A percentile compares a stretch with the other conserved stretches of the same genome.
phyloP scores from a whole-genome alignment of 2,888 invertebrate genomes.

The Drosophila picticornis region DNA sequence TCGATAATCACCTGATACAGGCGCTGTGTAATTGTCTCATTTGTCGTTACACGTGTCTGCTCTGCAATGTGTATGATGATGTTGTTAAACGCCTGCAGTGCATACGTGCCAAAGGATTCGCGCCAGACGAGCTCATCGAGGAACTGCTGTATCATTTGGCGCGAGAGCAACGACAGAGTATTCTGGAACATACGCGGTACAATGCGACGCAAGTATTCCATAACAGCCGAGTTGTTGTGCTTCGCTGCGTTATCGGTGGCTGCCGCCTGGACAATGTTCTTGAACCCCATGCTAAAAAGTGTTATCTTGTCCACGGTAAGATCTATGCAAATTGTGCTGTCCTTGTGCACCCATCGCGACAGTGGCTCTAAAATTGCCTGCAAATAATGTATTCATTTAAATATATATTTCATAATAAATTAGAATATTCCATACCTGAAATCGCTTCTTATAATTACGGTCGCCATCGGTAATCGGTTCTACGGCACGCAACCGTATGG shows the following conservation, averaged over 20 bases:
- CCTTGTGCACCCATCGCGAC: slow-evolving; percentile 91
- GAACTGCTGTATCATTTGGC: slow-evolving; percentile 95
- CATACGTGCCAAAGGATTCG: slow-evolving; percentile 92
- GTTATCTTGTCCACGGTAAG: slow-evolving; percentile 93
- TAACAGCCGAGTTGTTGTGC: slow-evolving; percentile 90
- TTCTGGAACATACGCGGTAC: slow-evolving; percentile 97
- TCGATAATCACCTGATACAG: slow-evolving; percentile 87
- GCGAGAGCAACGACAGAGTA: slow-evolving; percentile 91
- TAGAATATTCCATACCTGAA: slow-evolving; percentile 84
- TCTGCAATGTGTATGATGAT: slow-evolving; percentile 92
- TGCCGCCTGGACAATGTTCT: slow-evolving; percentile 89
- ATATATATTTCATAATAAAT: neutral
- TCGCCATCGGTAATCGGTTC: slow-evolving; percentile 93
- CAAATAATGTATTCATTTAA: neutral
- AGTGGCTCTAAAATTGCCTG: slow-evolving; percentile 93
- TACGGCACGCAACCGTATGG: slow-evolving; percentile 92
- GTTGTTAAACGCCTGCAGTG: slow-evolving; percentile 92
- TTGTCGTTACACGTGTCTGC: slow-evolving; percentile 90
- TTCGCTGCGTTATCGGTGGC: slow-evolving; percentile 85
- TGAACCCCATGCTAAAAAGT: slow-evolving; percentile 91
- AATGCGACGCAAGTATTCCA: slow-evolving; percentile 94
- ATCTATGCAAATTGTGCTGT: slow-evolving; percentile 92
- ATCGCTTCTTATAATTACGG: slow-evolving; percentile 92
- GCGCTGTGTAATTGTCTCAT: slow-evolving; percentile 88
- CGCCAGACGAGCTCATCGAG: slow-evolving; percentile 96